These are phyloP conservation scores for Watsonalla cultraria DNA, from an alignment of 2,888 invertebrate genomes.

Conservation along the genomic window DNA sequence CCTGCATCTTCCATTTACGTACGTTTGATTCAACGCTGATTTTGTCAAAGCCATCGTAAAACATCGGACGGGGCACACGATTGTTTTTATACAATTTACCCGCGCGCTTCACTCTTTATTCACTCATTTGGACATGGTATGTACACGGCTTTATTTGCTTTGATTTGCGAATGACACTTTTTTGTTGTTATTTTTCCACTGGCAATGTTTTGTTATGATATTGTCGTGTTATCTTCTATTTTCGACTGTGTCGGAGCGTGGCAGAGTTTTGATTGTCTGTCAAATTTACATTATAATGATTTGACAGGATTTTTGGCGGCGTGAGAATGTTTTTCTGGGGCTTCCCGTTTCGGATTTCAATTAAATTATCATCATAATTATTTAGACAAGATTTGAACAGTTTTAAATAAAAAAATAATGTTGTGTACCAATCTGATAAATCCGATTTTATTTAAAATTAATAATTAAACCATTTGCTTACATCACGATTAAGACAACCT, in stretches of 20 bases:
- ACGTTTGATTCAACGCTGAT: slow-evolving; percentile 71
- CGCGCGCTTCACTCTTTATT: slow-evolving; percentile 43
- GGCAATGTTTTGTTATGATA: slow-evolving; percentile 56
- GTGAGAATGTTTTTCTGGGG: slow-evolving; percentile 53
- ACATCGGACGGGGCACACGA: slow-evolving; percentile 59
- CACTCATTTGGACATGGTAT: slow-evolving; percentile 59
- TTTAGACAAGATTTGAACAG: no score
- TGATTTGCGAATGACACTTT: slow-evolving; percentile 72
- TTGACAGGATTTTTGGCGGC: slow-evolving; percentile 34
- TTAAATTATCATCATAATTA: slow-evolving; percentile 22
- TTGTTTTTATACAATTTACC: slow-evolving; percentile 76
- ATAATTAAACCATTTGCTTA: no score
- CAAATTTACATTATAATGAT: slow-evolving; percentile 69
- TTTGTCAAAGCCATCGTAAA: slow-evolving; percentile 73
- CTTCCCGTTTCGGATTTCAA: slow-evolving; percentile 21
- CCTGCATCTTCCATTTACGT: slow-evolving; percentile 68
- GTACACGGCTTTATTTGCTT: slow-evolving; percentile 58
- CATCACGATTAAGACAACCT: no score
- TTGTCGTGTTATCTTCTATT: slow-evolving; percentile 54
- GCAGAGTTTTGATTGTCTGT: slow-evolving; percentile 69
- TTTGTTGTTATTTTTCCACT: slow-evolving; percentile 53
- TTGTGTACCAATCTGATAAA: no score
- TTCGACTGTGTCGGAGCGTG: slow-evolving; percentile 52
- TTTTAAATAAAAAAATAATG: no score
- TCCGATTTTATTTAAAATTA: no score